Evolutionary conservation across 2,113 vertebrate species (phyloP).

Genomic region (Catharus minimus): DNA sequence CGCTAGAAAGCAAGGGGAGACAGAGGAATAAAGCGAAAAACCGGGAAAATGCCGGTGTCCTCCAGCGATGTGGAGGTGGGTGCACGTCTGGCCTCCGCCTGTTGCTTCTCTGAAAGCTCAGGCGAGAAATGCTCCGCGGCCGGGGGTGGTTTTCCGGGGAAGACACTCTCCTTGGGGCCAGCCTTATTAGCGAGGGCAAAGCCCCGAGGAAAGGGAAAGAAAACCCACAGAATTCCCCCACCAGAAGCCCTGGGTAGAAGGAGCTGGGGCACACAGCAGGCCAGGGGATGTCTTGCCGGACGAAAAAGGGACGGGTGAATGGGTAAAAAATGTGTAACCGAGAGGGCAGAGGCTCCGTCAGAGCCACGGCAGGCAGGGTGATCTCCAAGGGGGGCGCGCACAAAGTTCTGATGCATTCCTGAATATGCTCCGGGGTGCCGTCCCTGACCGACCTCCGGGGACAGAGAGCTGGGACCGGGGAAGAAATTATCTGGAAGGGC

Average conservation of each 20-base stretch:
- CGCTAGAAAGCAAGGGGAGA: neutral
- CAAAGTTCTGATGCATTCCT: neutral
- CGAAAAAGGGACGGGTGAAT: neutral
- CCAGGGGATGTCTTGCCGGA: neutral
- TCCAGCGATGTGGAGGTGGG: neutral
- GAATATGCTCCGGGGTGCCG: fast-evolving
- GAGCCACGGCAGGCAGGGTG: neutral
- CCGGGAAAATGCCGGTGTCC: neutral
- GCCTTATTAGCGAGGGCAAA: neutral
- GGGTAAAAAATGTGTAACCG: neutral
- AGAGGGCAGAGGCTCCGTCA: neutral
- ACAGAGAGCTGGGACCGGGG: fast-evolving
- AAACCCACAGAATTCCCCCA: fast-evolving
- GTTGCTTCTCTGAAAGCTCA: neutral
- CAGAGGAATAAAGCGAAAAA: neutral
- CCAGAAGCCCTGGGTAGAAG: neutral
- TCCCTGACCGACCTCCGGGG: neutral
- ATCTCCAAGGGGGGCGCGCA: no score
- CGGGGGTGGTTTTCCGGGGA: fast-evolving
- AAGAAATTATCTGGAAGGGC: neutral
- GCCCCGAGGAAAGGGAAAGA: neutral
- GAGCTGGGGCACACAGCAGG: neutral
- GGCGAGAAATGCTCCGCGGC: neutral
- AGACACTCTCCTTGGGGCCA: neutral
- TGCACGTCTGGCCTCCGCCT: neutral